Base-by-base conservation (phyloP, 2,888 invertebrate genomes). In the Branchipolynoe longqiensis region DNA sequence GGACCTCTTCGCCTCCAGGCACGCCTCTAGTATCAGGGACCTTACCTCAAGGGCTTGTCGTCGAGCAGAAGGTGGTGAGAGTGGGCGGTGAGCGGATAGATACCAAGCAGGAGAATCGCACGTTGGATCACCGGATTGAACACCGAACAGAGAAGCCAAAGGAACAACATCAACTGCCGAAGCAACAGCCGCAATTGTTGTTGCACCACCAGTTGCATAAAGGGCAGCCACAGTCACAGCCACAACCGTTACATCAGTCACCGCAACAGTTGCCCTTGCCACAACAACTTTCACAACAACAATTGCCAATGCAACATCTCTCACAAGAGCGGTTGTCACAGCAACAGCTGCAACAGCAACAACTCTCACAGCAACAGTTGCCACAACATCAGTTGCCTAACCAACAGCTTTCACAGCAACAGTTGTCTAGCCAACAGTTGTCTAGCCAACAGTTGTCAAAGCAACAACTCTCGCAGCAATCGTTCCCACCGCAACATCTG, bases 141-240 rank as follows among this genome's bases (percentile, higher is more conserved):
- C 41, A 78, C 78, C 78, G 78, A 31, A 78, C 78, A n/a, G 78
- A 78, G 48, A 78, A 78, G 14, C 78, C 41, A 22, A 78, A 48
- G 48, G 78, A 78, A 48, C 78, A 54, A 54, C 48, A 31, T 3
- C 33, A 22, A 62, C n/a, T 25, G n/a, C 41, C 73, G 25, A 36
- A 73, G 28, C 69, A 69, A 69, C 73, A 73, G 38, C 73, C 18
- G 25, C 73, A 73, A 73, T 36, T 33, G 36, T 31, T 64, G 28
- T 31, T 64, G 2, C 4, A 33, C 31, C 73, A 41, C 38, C 38
- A 73, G n/a, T n/a, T 36, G 22, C 38, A 73, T 38, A 36, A 73
- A 40, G 38, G 38, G 25, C 73, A 73, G 22, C 28, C 31, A 64
- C 18, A 64, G 31, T 18, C 31, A 64, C 36, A 28, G 18, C 41